Conservation (phyloP, 2,888 invertebrate species). For the Acanthosepion lycidas region DNA sequence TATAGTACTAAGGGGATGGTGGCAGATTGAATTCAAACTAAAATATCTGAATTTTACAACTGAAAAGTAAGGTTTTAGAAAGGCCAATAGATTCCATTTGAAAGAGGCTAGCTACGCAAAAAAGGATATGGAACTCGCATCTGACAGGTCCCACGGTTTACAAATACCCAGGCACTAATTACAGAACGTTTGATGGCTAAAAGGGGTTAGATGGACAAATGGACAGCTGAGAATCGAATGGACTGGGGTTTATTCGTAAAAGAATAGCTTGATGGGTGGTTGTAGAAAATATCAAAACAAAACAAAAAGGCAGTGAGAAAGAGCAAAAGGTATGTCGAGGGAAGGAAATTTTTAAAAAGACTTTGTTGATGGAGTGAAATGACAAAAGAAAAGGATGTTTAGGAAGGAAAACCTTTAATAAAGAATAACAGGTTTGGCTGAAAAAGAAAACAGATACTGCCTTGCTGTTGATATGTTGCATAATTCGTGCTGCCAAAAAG, state of each 20-base stretch:
- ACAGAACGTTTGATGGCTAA: not conserved
- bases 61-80: not conserved
- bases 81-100: not conserved
- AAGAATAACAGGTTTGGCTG: not conserved
- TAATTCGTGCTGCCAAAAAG: not conserved
- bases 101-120: not conserved
- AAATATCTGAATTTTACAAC: not conserved
- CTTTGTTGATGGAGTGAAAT: not conserved
- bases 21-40: not conserved
- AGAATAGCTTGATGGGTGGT: not conserved
- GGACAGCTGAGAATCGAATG: not conserved
- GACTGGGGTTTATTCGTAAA: not conserved
- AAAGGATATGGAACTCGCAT: not conserved
- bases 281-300: not conserved
- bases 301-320: not conserved
- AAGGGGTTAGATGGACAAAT: not conserved
- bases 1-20: not conserved
- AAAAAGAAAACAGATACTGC: not conserved
- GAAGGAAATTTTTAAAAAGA: not conserved
- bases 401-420: not conserved
- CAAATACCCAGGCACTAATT: not conserved
- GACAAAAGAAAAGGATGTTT: not conserved
- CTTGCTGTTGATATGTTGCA: not conserved
- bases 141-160: not conserved
- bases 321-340: not conserved